Base-by-base conservation (phyloP, 2,797 vertebrate genomes). In the Anguilla obscura region DNA sequence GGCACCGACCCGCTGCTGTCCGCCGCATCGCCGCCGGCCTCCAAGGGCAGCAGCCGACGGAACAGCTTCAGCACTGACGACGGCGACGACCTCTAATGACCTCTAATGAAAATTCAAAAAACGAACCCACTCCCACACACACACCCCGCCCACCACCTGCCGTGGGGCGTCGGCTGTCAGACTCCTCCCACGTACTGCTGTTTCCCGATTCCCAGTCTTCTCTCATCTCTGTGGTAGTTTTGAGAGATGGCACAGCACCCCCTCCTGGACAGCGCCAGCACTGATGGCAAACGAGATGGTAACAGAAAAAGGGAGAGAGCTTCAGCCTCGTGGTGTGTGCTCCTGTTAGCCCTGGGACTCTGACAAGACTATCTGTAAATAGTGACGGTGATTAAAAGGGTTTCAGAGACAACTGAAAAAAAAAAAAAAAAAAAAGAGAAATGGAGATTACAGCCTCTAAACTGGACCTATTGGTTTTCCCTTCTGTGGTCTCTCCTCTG, bases 1-100 rank as follows among this genome's bases (percentile, higher is more conserved):
- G 97, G 97, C 90, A 92, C 95, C 16, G 98, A 99, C 91, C 98
- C 98, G 0, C 96, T 99, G 82, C 95, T 99, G 24, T 99, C 97
- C 0, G 96, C 97, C 0, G 91, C 96, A 0, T 99, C 98, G 1
- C 98, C 98, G 0, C 95, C 90, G 0, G 94, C 95, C 36, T 99
- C 98, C 1, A 99, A 99, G 92, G 98, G 95, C 90, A 98, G 97
- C 96, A 99, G 98, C 92, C 96, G 97, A 89, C 96, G 97, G 93
- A 98, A 97, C 93, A 99, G 99, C 93, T 98, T 98, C 90, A 99
- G 98, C 93, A 97, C 97, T 9, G 97, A 96, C 4, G 97, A 98
- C 82, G 96, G 94, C 0, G 97, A 98, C 30, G 97, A 98, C 36
- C 95, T 97, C 93, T 99, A 96, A 97, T 84, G 40, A 10, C 33